Percentiles rank a stretch among this genome's conserved stretches.
Conservation (phyloP, 1,140 invertebrate genomes). For the Cephus cinctus region DNA sequence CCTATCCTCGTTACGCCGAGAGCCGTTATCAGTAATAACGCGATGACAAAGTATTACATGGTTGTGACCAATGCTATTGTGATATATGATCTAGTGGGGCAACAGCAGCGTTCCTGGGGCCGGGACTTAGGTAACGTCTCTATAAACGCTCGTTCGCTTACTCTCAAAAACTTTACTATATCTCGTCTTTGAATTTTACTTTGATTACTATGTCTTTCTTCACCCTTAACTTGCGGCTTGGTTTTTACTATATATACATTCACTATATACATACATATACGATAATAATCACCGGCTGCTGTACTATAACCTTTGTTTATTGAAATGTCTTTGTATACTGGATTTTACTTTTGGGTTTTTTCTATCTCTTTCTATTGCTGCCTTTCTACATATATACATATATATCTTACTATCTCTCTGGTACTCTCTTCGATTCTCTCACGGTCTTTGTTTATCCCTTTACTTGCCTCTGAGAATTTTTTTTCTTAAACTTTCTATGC, state of each 20-base stretch:
- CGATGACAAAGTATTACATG: slow-evolving; percentile 41
- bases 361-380: background rate
- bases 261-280: background rate
- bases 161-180: slow-evolving; percentile 43
- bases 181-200: slow-evolving; percentile 17
- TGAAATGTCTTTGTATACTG: slow-evolving; percentile 4
- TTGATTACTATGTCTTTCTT: slow-evolving; percentile 6
- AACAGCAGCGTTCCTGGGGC: slow-evolving; percentile 58
- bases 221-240: background rate
- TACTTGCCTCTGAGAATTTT: slow-evolving; percentile 21
- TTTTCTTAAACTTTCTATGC: slow-evolving; percentile 28
- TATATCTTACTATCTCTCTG: slow-evolving; percentile 19
- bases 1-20: slow-evolving; percentile 11
- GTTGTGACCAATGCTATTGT: slow-evolving; percentile 54
- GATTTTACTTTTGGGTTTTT: slow-evolving; percentile 1
- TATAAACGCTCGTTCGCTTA: slow-evolving; percentile 52
- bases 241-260: background rate
- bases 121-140: slow-evolving; percentile 57
- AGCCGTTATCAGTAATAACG: slow-evolving; percentile 18
- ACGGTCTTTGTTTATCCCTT: slow-evolving; percentile 23
- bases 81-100: slow-evolving; percentile 58
- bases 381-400: slow-evolving; percentile 6
- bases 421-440: background rate
- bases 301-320: slow-evolving; percentile 17
- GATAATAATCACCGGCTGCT: background rate